Conservation (phyloP, 2,113 vertebrate species). For the Tympanuchus pallidicinctus region DNA sequence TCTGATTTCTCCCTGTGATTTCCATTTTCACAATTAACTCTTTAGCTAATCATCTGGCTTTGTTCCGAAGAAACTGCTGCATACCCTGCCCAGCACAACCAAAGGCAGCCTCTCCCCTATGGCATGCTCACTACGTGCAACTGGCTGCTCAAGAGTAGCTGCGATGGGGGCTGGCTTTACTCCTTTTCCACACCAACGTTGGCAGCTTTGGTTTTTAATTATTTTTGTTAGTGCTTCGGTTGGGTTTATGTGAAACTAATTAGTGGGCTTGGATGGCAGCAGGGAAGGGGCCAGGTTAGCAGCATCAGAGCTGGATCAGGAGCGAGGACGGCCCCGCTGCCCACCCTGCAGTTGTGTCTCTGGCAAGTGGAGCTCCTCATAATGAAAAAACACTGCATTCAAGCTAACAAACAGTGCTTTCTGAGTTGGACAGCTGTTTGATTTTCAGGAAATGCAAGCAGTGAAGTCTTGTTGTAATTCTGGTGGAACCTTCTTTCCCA, state of each 20-base stretch:
- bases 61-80: background rate
- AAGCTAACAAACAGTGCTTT: rapidly evolving
- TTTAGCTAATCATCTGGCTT: background rate
- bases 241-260: background rate
- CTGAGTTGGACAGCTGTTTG: background rate
- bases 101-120: too few species aligned
- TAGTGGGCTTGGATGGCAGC: background rate
- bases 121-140: too few species aligned
- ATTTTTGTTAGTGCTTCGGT: background rate
- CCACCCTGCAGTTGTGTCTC: background rate
- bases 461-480: background rate
- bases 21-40: background rate
- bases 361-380: background rate
- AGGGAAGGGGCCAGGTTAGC: background rate
- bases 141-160: too few species aligned
- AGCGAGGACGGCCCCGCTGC: background rate
- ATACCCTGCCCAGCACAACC: background rate
- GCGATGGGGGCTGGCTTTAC: background rate
- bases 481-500: background rate
- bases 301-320: background rate
- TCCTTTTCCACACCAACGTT: background rate
- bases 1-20: background rate
- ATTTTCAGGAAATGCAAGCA: background rate
- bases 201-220: background rate
- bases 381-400: background rate